phyloP scores from a whole-genome alignment of 2,113 vertebrate species.

The Ceyx margarethae region DNA sequence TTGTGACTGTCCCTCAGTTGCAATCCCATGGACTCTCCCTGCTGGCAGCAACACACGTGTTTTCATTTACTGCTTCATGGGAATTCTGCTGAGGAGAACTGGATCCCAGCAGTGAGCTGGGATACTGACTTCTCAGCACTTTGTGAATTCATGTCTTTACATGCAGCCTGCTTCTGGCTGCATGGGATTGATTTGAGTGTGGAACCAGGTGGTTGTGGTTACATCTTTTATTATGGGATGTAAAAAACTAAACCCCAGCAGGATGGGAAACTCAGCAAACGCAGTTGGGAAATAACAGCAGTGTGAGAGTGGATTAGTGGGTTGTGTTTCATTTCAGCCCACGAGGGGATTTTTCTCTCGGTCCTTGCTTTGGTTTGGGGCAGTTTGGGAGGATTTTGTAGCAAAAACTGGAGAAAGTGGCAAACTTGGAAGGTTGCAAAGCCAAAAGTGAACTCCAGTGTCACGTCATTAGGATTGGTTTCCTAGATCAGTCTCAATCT shows the following conservation, averaged over 20 bases:
- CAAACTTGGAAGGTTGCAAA: not conserved
- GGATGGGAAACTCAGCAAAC: conserved; percentile 36
- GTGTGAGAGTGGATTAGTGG: not conserved
- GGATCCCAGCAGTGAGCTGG: conserved; percentile 69
- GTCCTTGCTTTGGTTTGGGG: not conserved
- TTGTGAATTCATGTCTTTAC: conserved; percentile 66
- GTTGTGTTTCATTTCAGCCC: not conserved
- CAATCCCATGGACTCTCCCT: conserved; percentile 20
- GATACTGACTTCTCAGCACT: conserved; percentile 72
- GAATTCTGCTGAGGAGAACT: conserved; percentile 74
- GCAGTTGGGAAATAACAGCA: conserved; percentile 9
- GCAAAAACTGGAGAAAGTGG: not conserved
- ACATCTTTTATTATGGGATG: conserved; percentile 21
- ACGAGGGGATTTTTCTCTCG: not conserved
- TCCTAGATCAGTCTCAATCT: not conserved
- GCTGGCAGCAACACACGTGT: conserved; percentile 45
- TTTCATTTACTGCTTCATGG: conserved; percentile 68
- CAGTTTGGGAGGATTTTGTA: not conserved
- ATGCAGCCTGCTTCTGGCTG: conserved; percentile 65
- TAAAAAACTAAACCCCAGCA: not conserved
- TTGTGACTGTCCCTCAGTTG: conserved; percentile 23
- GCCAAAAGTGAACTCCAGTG: too few relatives aligned
- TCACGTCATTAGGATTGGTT: not conserved
- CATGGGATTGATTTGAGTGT: conserved; percentile 58
- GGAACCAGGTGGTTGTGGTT: conserved; percentile 61